Percentiles rank a stretch among this genome's conserved stretches.
Evolutionary conservation across 1,140 invertebrate genomes (phyloP).

Genomic region (Ceratitis capitata): DNA sequence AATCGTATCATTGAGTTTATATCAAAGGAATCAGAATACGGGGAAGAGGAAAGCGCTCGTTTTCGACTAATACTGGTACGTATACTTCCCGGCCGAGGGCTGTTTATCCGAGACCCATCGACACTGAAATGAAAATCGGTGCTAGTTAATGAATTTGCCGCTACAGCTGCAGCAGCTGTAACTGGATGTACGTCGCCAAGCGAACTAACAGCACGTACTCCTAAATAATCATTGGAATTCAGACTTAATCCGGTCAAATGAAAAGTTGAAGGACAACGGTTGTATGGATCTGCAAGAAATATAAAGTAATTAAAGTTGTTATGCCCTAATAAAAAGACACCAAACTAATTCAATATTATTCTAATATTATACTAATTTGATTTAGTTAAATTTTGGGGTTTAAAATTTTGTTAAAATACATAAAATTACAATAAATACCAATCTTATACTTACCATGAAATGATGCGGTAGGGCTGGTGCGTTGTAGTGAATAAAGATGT

Average conservation of each 20-base stretch:
- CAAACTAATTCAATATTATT: no score
- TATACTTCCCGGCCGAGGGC: constrained; percentile 69
- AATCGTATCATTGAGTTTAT: constrained; percentile 95
- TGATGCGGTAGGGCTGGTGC: constrained; percentile 68
- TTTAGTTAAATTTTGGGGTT: background rate
- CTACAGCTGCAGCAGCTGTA: constrained; percentile 53
- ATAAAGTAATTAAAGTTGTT: background rate
- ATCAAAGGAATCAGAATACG: constrained; percentile 93
- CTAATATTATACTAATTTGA: no score
- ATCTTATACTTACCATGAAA: constrained; percentile 66
- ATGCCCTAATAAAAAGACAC: no score
- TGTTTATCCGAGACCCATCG: constrained; percentile 70
- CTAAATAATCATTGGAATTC: constrained; percentile 57
- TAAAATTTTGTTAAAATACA: background rate
- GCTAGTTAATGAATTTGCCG: constrained; percentile 72
- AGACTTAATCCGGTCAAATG: constrained; percentile 58
- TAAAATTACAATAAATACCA: background rate
- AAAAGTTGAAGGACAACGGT: constrained; percentile 55
- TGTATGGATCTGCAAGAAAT: constrained; percentile 53
- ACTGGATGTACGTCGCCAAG: constrained; percentile 58
- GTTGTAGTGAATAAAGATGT: constrained; percentile 74
- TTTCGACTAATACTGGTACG: constrained; percentile 82
- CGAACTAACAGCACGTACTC: constrained; percentile 51
- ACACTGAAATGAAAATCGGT: constrained; percentile 79
- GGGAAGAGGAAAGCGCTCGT: constrained; percentile 90